phyloP scores from a whole-genome alignment of 2,797 vertebrate species.

The Notamacropus eugenii region DNA sequence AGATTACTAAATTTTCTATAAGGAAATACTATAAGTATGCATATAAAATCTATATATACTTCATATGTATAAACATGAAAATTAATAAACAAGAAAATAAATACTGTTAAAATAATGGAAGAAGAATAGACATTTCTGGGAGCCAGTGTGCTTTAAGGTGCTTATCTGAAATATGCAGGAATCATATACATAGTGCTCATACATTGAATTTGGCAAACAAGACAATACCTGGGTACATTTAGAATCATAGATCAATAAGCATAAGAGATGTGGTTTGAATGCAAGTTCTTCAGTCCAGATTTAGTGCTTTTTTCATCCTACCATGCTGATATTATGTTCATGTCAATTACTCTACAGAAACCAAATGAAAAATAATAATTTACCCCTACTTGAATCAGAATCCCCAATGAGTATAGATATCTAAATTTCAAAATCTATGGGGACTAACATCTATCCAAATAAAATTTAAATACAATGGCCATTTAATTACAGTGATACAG shows the following conservation, averaged over 20 bases:
- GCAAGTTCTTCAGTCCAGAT: not conserved
- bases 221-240: not conserved
- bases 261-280: not conserved
- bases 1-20: not conserved
- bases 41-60: not conserved
- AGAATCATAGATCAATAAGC: not conserved
- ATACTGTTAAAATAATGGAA: not conserved
- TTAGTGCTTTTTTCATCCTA: not conserved
- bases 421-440: not conserved
- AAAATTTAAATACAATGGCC: not conserved
- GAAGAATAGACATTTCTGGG: not conserved
- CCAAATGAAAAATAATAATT: not conserved
- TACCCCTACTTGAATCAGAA: not conserved
- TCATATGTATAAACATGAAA: not conserved
- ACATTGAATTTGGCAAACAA: not conserved
- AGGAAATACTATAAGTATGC: not conserved
- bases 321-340: not conserved
- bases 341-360: not conserved
- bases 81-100: not conserved
- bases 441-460: not conserved
- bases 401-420: not conserved
- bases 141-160: conserved; percentile 14
- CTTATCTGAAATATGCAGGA: not conserved
- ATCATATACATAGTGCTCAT: not conserved
- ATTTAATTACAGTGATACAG: not conserved